Percentiles rank a stretch among this genome's conserved stretches.
phyloP scores from a whole-genome alignment of 1,140 invertebrate species.

The Scylla paramamosain region DNA sequence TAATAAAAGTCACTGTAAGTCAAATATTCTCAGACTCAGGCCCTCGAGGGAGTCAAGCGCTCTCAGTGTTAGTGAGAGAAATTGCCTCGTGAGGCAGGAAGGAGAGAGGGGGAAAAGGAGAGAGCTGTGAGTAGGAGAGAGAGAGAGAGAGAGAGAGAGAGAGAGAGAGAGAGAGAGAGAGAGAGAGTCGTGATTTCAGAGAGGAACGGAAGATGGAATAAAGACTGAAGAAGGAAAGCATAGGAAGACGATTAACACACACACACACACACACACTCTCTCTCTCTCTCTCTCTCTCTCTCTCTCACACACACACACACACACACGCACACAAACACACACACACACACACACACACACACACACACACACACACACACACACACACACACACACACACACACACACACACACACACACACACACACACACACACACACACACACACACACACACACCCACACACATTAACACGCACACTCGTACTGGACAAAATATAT shows the following conservation, averaged over 20 bases:
- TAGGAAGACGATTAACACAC: neutral
- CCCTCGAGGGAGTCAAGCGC: neutral
- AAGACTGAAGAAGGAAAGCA: neutral
- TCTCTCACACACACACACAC: neutral
- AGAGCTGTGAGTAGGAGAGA: neutral
- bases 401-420: no score
- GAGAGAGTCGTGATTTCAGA: neutral
- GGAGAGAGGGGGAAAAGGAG: neutral
- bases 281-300: neutral
- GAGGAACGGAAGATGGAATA: neutral
- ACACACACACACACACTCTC: neutral
- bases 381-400: no score
- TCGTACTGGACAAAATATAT: neutral
- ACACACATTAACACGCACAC: no score
- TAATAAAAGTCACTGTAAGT: conserved; percentile 24
- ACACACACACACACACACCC: no score
- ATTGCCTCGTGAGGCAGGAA: neutral
- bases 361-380: no score
- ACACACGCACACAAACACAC: no score
- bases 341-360: no score
- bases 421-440: no score
- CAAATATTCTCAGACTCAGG: conserved; percentile 4
- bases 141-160: conserved; percentile 12
- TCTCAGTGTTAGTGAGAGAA: conserved; percentile 11
- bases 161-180: conserved; percentile 15